Base-by-base conservation (phyloP, 1,140 invertebrate genomes). In the Cyphomyrmex costatus region DNA sequence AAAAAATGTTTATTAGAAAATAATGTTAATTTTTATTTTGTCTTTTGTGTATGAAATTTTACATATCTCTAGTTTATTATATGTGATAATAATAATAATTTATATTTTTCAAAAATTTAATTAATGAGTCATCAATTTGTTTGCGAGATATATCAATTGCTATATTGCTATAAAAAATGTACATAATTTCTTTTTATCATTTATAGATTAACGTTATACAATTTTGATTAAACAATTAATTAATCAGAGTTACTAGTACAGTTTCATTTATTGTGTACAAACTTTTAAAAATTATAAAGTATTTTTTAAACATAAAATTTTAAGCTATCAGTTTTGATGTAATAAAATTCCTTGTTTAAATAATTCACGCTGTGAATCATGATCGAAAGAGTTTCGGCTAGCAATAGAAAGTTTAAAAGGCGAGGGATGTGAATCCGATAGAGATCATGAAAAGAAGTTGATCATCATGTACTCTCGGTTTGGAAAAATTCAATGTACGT, bases 331-430 rank as follows among this genome's bases (percentile, higher is more conserved):
- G 12, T 77, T 65, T 30, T 16, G 14, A 36, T 3, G 5, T 14
- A 56, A 56, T 10, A 80, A 0, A 56, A 70, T 24, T 58, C 14
- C 4, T 24, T 53, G 14, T 66, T 71, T 21, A 33, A 71, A 73
- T 7, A 30, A 21, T 16, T 36, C n/a, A 73, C 16, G 7, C 61
- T 3, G 12, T n/a, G 33, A 36, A 63, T 85, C 19, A 58, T 65
- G 16, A 85, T 65, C 66, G 66, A 71, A 90, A 90, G 73, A 89
- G 88, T 78, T 88, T 63, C 12, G 65, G 88, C 56, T 10, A 74
- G 14, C 46, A 24, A 56, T 79, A 70, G 66, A 90, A 65, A 49
- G 60, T 51, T 74, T 74, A 42, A 49, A 71, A 83, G 79, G 68
- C 79, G 27, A 74, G 53, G 85, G 33, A 63, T 78, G 80, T 33